Evolutionary conservation across 2,113 vertebrate species (phyloP).

Genomic region (Ancistrus triradiatus): DNA sequence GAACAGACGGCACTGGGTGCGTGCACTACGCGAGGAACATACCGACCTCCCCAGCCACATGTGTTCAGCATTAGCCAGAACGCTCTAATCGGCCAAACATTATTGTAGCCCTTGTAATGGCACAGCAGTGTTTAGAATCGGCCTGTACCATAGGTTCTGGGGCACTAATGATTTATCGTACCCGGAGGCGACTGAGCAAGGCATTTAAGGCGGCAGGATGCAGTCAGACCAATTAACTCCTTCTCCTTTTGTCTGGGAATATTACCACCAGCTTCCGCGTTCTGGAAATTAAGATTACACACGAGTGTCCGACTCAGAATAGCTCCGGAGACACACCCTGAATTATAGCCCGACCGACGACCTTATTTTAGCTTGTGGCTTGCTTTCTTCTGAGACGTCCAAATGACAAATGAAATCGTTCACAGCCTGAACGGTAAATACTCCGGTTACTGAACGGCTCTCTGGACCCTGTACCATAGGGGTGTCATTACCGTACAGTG

Average conservation of each 20-base stretch:
- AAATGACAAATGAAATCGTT: conserved; percentile 40
- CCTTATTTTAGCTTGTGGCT: conserved; percentile 60
- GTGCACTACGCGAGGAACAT: conserved; percentile 69
- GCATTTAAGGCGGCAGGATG: conserved; percentile 33
- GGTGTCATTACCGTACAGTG: conserved; percentile 48
- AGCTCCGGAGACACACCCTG: conserved; percentile 34
- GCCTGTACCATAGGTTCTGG: conserved; percentile 59
- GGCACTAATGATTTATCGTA: conserved; percentile 66
- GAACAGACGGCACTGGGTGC: conserved; percentile 59
- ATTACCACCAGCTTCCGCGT: not conserved
- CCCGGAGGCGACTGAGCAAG: conserved; percentile 12
- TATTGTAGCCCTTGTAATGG: conserved; percentile 68
- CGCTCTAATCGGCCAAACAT: conserved; percentile 71
- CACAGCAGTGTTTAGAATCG: conserved; percentile 59
- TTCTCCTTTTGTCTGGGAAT: not conserved
- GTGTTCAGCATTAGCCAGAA: conserved; percentile 73
- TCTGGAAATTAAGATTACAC: not conserved
- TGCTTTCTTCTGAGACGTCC: conserved; percentile 58
- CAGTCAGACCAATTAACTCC: conserved; percentile 24
- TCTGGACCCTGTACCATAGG: conserved; percentile 41
- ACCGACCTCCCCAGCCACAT: conserved; percentile 69
- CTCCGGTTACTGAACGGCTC: conserved; percentile 57
- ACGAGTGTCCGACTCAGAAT: not conserved
- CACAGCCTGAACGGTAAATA: conserved; percentile 54
- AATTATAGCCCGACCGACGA: conserved; percentile 56